phyloP scores from a whole-genome alignment of 2,888 invertebrate species.

The Eugnorisma glareosa region DNA sequence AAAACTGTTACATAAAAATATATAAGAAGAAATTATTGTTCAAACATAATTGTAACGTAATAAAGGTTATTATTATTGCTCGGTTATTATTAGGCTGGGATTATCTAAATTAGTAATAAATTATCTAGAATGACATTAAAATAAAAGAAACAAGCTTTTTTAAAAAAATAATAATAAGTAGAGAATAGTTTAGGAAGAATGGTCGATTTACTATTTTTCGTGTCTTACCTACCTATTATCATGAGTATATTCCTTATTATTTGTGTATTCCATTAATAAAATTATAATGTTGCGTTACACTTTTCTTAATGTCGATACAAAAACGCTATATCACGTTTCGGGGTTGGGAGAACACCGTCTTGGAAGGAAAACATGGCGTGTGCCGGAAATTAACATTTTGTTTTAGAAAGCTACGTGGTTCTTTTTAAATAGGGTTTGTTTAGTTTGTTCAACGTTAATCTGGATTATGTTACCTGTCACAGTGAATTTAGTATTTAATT shows the following conservation, averaged over 20 bases:
- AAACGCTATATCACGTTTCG: slow-evolving; percentile 61
- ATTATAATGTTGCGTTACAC: slow-evolving; percentile 45
- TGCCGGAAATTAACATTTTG: slow-evolving; percentile 81
- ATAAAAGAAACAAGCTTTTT: not conserved
- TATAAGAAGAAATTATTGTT: slow-evolving; percentile 48
- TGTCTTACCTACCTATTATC: not conserved
- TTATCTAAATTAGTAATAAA: not conserved
- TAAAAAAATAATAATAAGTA: not conserved
- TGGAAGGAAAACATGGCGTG: slow-evolving; percentile 68
- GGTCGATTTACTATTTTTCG: slow-evolving; percentile 6
- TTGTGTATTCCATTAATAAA: slow-evolving; percentile 17
- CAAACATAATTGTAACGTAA: slow-evolving; percentile 31
- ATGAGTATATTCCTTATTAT: not conserved
- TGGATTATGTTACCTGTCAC: slow-evolving; percentile 48
- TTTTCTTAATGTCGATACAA: slow-evolving; percentile 47
- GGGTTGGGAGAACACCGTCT: slow-evolving; percentile 57
- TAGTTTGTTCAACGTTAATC: slow-evolving; percentile 50
- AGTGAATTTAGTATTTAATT: slow-evolving; percentile 21
- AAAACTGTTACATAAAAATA: slow-evolving; percentile 57
- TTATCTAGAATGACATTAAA: slow-evolving; percentile 9
- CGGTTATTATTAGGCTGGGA: not conserved
- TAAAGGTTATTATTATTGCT: slow-evolving; percentile 29
- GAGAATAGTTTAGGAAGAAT: not conserved
- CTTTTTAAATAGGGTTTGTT: slow-evolving; percentile 61
- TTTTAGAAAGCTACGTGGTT: slow-evolving; percentile 70